A percentile compares a stretch with the other conserved stretches of the same genome.
These are phyloP conservation scores for Dreissena rostriformis DNA, from an alignment of 1,140 invertebrate genomes.

Conservation along the genomic window DNA sequence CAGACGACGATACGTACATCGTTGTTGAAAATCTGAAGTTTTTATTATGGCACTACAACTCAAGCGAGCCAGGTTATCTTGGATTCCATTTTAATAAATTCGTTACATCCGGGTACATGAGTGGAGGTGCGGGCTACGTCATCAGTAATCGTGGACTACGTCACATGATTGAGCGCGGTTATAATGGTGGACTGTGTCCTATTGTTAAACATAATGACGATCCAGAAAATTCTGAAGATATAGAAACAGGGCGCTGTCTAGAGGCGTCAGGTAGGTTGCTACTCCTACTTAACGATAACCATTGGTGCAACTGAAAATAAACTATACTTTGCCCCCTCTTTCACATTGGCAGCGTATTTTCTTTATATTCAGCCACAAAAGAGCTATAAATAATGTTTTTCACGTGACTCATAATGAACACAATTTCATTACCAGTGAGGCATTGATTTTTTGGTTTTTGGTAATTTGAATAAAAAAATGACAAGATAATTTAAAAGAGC, in stretches of 20 bases:
- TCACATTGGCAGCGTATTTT: too few species aligned
- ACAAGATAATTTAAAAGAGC: too few species aligned
- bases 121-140: constrained; percentile 66
- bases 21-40: constrained; percentile 95
- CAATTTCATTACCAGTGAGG: too few species aligned
- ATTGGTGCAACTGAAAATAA: too few species aligned
- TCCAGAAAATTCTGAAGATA: constrained; percentile 61
- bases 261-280: constrained; percentile 29
- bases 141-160: constrained; percentile 60
- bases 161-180: constrained; percentile 53
- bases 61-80: constrained; percentile 66
- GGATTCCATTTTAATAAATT: constrained; percentile 64
- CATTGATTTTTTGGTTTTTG: too few species aligned
- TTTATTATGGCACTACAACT: constrained; percentile 86
- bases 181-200: constrained; percentile 42
- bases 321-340: too few species aligned
- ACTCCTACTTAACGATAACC: too few species aligned
- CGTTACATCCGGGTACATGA: constrained; percentile 60
- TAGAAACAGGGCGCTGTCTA: constrained; percentile 63
- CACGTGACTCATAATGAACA: too few species aligned
- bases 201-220: constrained; percentile 18
- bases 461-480: too few species aligned
- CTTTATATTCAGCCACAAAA: too few species aligned
- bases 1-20: constrained; percentile 87
- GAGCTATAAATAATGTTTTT: too few species aligned